Base-by-base conservation (phyloP, 1,140 invertebrate species). In the Samia ricini region DNA sequence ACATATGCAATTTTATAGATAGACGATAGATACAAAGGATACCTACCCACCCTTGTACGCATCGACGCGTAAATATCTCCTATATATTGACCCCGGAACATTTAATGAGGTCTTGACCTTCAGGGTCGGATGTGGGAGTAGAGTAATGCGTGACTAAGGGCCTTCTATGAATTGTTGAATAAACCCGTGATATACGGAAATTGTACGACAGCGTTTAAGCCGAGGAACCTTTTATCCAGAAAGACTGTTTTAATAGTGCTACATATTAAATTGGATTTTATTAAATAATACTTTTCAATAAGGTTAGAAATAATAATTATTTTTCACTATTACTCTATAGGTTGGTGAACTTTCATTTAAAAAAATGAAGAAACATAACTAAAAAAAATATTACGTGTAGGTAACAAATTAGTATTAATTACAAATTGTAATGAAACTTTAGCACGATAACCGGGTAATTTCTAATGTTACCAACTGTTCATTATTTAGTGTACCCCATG, bases 41-140 rank as follows among this genome's bases (percentile, higher is more conserved):
- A 8, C n/a, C n/a, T n/a, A n/a, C n/a, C n/a, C n/a, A n/a, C 33
- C 33, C 33, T 42, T 42, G 33, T 42, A 42, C 33, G 33, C 33
- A 42, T 42, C 33, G 33, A 42, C 33, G 33, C 33, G 33, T 42
- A 42, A 42, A 42, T 42, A 42, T 42, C 33, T 42, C 33, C 33
- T 42, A 42, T 42, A 42, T 42, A 42, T 42, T 42, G 33, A 42
- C 33, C 33, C 33, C 33, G 33, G 33, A 42, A 10, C 33, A 15
- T 42, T 42, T 42, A 42, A 42, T 42, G 33, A 42, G 33, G 33
- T 42, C 33, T 42, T 42, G 33, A 42, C 33, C 33, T 42, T 42
- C 33, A n/a, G 33, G 33, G 33, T 42, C 33, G 33, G 33, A 15
- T 42, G 33, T 42, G 33, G 33, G 33, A 29, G 26, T 5, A 29